phyloP scores from a whole-genome alignment of 2,888 invertebrate species.

The Synergus japonicus region DNA sequence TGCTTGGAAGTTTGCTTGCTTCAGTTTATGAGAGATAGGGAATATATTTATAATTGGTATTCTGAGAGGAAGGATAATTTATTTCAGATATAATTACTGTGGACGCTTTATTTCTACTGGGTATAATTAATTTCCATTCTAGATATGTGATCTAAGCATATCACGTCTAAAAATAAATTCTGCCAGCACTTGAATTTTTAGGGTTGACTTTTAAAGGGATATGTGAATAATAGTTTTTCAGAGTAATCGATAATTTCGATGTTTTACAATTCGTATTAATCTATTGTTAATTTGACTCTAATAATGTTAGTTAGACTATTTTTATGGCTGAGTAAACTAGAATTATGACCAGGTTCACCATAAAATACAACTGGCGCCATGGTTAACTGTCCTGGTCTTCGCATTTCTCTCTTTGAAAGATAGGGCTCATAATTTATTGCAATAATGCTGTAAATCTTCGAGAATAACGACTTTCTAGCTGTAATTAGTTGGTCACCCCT shows the following conservation, averaged over 20 bases:
- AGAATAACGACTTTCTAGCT: neutral
- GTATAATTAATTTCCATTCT: neutral
- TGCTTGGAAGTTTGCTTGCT: conserved; percentile 1
- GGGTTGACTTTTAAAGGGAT: neutral
- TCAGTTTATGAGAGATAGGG: neutral
- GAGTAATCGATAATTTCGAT: neutral
- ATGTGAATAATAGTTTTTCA: neutral
- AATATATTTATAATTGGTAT: conserved; percentile 5
- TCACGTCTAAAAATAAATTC: neutral
- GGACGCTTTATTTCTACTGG: neutral
- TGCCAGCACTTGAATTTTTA: neutral
- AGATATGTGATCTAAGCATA: neutral
- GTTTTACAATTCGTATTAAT: neutral
- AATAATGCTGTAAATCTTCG: conserved; percentile 1
- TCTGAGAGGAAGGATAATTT: neutral
- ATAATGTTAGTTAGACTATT: neutral
- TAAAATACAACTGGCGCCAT: conserved; percentile 16
- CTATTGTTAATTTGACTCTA: neutral
- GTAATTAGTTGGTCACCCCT: neutral
- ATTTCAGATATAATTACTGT: neutral
- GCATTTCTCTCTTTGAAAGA: conserved; percentile 15
- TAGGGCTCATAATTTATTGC: conserved; percentile 3
- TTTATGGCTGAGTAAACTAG: conserved; percentile 5
- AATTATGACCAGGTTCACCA: neutral
- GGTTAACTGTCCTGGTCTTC: neutral